Base-by-base conservation (phyloP, 2,888 invertebrate species). In the Synergus laeviventris region DNA sequence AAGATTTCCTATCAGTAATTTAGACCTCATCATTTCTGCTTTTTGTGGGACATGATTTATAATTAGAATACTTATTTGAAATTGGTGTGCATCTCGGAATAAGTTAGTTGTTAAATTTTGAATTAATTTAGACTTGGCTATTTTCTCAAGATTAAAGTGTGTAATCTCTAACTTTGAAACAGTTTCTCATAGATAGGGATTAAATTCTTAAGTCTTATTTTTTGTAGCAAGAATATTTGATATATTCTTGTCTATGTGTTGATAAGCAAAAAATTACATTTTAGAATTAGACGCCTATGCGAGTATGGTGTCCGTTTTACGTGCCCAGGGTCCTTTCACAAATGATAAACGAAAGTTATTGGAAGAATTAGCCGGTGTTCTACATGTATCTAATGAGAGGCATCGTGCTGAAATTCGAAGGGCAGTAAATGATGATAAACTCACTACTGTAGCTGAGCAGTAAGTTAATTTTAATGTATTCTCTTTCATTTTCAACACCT, bases 201-300 rank as follows among this genome's bases (percentile, higher is more conserved):
- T 1, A 18, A 9, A 54, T 54, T 18, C 1, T 2, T 18, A 18
- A 54, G n/a, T 18, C n/a, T 18, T 11, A 56, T 56, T 56, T 9
- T n/a, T 9, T 21, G 21, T 42, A 42, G 9, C 8, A 14, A 42
- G 14, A 42, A 42, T 56, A 2, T 56, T 3, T 11, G 2, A 21
- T 21, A 54, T 54, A 18, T 18, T 2, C 18, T 11, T 31, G 31
- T 5, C 2, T 21, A 3, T 18, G 12, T 56, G 8, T 56, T 11
- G 21, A 11, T 12, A 56, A 12, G 12, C 12, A 56, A 56, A 21
- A 2, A 21, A 56, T 18, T 21, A 3, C 7, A 45, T 70, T 70
- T 70, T 70, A 97, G 97, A 98, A 93, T 92, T 98, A 91, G 97
- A 97, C 92, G 97, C 98, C 83, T 98, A 98, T 93, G 95, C 96